Evolutionary conservation across 2,888 invertebrate species (phyloP), one percentile per base, ranked within the genome.

Genomic region (Carpatolechia fugitivella): DNA sequence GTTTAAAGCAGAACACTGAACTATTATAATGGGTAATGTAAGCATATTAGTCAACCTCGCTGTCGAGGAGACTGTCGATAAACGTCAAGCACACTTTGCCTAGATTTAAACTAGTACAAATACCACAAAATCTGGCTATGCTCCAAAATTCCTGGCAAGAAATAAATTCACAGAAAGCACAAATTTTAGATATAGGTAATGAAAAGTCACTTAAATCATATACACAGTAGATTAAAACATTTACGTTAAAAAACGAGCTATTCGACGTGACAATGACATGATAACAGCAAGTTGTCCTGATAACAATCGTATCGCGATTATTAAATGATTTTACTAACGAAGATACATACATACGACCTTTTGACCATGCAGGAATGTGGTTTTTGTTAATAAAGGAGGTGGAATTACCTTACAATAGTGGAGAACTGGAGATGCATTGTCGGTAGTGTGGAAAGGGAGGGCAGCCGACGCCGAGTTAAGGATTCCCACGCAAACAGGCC

Each of bases 401-500:
- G 41, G 38, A 35, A 31, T 54, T 52, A 49, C 44, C 50, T 24
- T 41, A 44, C 52, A 52, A 54, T 55, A 36, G 54, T 29, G n/a
- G 24, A 35, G 18, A 24, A 24, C 7, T 49, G 29, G 53, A 24
- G 24, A 24, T 20, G 20, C 53, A 46, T 54, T 54, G 64, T 70
- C 65, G 59, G 62, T 61, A 58, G 70, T 67, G 69, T 66, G 70
- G 68, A 76, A 75, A 76, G 72, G 76, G 78, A 75, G 74, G 68
- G 70, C 68, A 66, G 38, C 44, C 29, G 44, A 33, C 33, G 33
- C 3, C 33, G 56, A 68, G 68, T 65, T 66, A 72, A 75, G 75
- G 73, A 80, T 86, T 86, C 85, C 84, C 85, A 85, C 85, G 80
- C 72, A 70, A 64, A 65, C 70, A 69, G 64, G 69, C 78, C 74